Base-by-base conservation (phyloP, 35 echinoderm and acorn worm species). In the Amphiura filiformis region DNA sequence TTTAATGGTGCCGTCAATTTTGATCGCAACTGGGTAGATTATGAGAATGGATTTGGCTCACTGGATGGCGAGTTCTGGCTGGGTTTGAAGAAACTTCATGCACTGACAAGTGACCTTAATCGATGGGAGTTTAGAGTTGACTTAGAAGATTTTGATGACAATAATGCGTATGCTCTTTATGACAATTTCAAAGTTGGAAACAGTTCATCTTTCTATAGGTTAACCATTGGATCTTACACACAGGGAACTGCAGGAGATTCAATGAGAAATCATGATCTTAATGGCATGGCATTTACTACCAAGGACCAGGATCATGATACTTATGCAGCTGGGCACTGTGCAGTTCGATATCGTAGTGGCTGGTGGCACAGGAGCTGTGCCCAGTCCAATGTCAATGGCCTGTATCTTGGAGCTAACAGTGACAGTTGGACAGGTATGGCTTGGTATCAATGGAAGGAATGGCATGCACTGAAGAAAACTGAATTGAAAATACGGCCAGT, bases 51-150 rank as follows among this genome's bases (percentile, higher is more conserved):
- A 31, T 84, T 84, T 84, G 82, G 82, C 12, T 38, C 35, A 31
- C 28, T 84, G n/a, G 26, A 61, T 33, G 82, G 82, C 4, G 82
- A 84, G 47, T 61, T 57, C 57, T 84, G 82, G 82, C 35, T 84
- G n/a, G 82, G 82, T 36, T 28, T 39, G 2, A 31, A 36, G 14
- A 84, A 35, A 15, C 15, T 84, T 3, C 56, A 84, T 57, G 22
- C 3, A 11, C 23, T 84, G 22, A 84, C 82, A 5, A 57, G 22
- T 65, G 13, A 34, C n/a, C n/a, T n/a, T 34, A 42, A 42, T 23
- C 18, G 52, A 41, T 84, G 40, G 32, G 28, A 56, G 35, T 33
- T 84, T 11, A 26, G 82, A 7, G 47, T 84, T 47, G 82, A 84
- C 20, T 7, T 84, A 9, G 30, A 84, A 36, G 82, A 49, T 22